Conservation (phyloP, 2,888 invertebrate genomes). For the Oeneis ivallda region DNA sequence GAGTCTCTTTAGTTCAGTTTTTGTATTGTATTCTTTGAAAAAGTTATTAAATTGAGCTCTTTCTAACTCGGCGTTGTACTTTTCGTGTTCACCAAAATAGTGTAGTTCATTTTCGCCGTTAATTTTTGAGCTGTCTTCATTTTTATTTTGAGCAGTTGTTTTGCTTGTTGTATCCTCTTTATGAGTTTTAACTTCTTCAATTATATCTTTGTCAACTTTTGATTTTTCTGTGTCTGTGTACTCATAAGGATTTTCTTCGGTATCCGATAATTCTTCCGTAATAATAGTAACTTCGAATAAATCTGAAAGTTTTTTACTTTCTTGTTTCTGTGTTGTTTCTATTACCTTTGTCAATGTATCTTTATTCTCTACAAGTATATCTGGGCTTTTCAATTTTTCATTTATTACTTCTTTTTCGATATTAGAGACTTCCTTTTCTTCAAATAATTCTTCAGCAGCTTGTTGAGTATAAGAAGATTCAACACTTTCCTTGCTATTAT, state of each 20-base stretch:
- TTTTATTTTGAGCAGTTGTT: conserved; percentile 41
- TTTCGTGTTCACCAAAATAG: conserved; percentile 68
- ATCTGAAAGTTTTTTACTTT: conserved; percentile 44
- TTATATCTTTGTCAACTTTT: conserved; percentile 1
- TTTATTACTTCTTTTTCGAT: neutral
- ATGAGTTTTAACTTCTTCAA: neutral
- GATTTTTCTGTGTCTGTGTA: conserved; percentile 5
- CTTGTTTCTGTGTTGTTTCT: conserved; percentile 32
- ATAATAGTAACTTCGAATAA: conserved; percentile 62
- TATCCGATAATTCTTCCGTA: conserved; percentile 62
- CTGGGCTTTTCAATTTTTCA: conserved; percentile 1
- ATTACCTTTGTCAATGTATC: conserved; percentile 18
- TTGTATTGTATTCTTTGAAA: conserved; percentile 52
- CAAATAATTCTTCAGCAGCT: neutral
- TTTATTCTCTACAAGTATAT: neutral
- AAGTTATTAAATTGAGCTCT: conserved; percentile 58
- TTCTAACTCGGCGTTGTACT: conserved; percentile 62
- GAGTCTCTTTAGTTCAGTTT: conserved; percentile 48
- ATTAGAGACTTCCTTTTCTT: neutral
- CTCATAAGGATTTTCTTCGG: conserved; percentile 45
- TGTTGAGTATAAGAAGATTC: neutral
- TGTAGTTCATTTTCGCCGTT: conserved; percentile 48
- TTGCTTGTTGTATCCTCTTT: conserved; percentile 39
- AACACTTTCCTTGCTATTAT: neutral
- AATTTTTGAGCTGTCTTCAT: conserved; percentile 27